phyloP scores from a whole-genome alignment of 2,797 vertebrate genomes.

The Poeciliopsis turneri region DNA sequence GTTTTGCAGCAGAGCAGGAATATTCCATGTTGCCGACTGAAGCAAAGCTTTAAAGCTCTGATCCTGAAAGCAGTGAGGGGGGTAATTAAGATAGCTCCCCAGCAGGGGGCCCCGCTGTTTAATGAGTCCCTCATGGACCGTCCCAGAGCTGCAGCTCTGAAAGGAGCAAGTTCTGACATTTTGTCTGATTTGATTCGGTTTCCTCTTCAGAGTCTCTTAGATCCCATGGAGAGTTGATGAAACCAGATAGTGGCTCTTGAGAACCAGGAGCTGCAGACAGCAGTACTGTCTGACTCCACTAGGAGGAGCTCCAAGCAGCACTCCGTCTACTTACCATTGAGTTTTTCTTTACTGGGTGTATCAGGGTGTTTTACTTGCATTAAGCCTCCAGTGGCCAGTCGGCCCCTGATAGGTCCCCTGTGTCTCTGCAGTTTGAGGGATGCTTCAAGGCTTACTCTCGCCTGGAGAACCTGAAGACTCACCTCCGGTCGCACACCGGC shows the following conservation, averaged over 20 bases:
- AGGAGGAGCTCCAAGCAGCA: conserved; percentile 50
- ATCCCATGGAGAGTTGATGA: conserved; percentile 57
- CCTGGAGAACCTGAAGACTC: conserved; percentile 98
- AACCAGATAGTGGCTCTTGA: conserved; percentile 70
- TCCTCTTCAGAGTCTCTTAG: conserved; percentile 66
- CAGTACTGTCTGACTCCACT: conserved; percentile 59
- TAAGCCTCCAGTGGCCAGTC: conserved; percentile 41
- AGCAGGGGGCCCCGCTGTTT: conserved; percentile 64
- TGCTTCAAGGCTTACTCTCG: conserved; percentile 97
- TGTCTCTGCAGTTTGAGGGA: conserved; percentile 90
- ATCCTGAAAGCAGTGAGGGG: conserved; percentile 63
- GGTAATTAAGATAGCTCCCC: conserved; percentile 73
- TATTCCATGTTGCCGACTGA: conserved; percentile 33
- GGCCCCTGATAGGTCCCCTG: conserved; percentile 29
- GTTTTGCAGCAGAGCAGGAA: conserved; percentile 3
- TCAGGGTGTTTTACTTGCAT: conserved; percentile 49
- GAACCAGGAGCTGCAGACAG: conserved; percentile 60
- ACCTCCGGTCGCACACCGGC: conserved; percentile 97
- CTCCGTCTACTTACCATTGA: conserved; percentile 38
- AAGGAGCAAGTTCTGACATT: conserved; percentile 47
- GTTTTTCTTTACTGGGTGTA: background rate
- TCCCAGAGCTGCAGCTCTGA: conserved; percentile 43
- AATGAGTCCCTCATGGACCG: conserved; percentile 64
- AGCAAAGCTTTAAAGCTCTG: conserved; percentile 65
- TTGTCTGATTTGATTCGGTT: conserved; percentile 61